Percentiles rank a stretch among this genome's conserved stretches.
Evolutionary conservation across 92 coral and sea anemone species (phyloP).

Genomic region (Blastomussa wellsi): DNA sequence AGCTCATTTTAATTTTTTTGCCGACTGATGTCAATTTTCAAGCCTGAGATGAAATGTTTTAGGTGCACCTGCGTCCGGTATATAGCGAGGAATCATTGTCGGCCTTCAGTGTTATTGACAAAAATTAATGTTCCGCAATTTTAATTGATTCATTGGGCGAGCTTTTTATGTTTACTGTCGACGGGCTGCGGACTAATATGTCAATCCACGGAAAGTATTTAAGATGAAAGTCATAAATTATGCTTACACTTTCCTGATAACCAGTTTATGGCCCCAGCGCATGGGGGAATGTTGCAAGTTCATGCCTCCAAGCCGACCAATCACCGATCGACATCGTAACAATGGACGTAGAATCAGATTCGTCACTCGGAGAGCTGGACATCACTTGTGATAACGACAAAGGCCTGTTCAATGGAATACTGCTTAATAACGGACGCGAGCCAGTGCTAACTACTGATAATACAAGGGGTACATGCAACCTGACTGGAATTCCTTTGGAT

Average conservation of each 20-base stretch:
- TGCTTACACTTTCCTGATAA: background rate
- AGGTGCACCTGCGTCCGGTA: too few relatives aligned
- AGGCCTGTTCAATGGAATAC: constrained; percentile 60
- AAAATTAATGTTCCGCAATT: too few relatives aligned
- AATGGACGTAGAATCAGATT: constrained; percentile 40
- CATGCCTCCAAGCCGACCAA: constrained; percentile 50
- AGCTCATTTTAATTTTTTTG: too few relatives aligned
- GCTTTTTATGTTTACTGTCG: too few relatives aligned
- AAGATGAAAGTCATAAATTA: too few relatives aligned
- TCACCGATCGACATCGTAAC: constrained; percentile 64
- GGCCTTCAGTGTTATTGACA: too few relatives aligned
- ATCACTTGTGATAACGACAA: constrained; percentile 43
- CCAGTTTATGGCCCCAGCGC: constrained; percentile 31
- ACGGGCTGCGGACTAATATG: too few relatives aligned
- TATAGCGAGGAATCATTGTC: too few relatives aligned
- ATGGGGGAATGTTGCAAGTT: constrained; percentile 43
- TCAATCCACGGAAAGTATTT: too few relatives aligned
- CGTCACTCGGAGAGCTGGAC: constrained; percentile 49
- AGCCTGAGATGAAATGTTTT: too few relatives aligned
- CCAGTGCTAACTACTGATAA: constrained; percentile 55
- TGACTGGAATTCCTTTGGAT: constrained; percentile 49
- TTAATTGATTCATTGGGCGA: too few relatives aligned
- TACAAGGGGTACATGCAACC: constrained; percentile 49
- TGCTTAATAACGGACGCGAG: constrained; percentile 56
- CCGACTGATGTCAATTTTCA: too few relatives aligned